Percentiles rank a stretch among this genome's conserved stretches.
Conservation (phyloP, 2,113 vertebrate genomes). For the Paramisgurnus dabryanus region DNA sequence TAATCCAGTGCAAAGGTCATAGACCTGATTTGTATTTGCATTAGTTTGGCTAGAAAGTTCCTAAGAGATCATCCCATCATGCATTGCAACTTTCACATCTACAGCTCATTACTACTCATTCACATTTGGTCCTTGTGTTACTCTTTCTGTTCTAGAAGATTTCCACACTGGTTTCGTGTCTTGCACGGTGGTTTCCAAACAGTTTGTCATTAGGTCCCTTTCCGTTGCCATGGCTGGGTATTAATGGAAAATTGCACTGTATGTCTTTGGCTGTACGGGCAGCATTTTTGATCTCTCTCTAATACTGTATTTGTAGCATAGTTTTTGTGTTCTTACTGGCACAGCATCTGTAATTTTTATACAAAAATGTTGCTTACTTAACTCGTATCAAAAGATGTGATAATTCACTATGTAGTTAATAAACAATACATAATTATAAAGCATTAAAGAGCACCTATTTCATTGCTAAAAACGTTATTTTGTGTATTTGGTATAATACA, state of each 20-base stretch:
- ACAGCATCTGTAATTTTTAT: too few relatives aligned
- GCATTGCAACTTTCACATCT: neutral
- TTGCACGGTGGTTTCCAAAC: neutral
- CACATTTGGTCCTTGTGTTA: neutral
- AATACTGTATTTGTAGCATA: too few relatives aligned
- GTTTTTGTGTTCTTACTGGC: too few relatives aligned
- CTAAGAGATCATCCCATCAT: neutral
- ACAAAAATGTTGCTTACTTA: too few relatives aligned
- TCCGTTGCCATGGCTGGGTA: neutral
- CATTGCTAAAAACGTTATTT: too few relatives aligned
- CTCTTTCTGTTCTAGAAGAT: neutral
- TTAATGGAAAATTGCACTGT: slow-evolving; percentile 5
- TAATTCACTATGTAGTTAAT: too few relatives aligned
- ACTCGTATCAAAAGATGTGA: too few relatives aligned
- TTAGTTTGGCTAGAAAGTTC: neutral
- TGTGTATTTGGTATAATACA: too few relatives aligned
- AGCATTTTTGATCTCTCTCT: too few relatives aligned
- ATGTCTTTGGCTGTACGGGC: neutral
- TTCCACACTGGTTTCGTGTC: slow-evolving; percentile 2
- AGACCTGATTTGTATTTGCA: neutral
- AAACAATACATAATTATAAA: too few relatives aligned
- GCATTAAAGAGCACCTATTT: too few relatives aligned
- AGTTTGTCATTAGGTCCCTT: slow-evolving; percentile 20
- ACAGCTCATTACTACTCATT: neutral
- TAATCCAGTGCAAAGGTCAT: neutral